These are phyloP conservation scores for Clupea harengus DNA, from an alignment of 2,113 vertebrate species.

Conservation along the genomic window DNA sequence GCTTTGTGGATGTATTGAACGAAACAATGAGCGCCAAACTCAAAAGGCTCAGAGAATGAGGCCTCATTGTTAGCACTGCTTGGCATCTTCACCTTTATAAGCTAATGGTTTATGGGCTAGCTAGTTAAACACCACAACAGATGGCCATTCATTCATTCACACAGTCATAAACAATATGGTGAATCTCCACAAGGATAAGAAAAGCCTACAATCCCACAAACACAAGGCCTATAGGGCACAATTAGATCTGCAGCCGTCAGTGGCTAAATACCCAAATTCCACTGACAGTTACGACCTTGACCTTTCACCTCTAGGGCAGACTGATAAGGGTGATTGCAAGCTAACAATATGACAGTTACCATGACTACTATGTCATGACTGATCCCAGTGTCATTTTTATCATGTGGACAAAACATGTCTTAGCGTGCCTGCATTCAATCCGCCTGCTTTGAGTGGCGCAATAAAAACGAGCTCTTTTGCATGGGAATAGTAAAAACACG, in stretches of 20 bases:
- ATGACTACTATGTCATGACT: conserved; percentile 12
- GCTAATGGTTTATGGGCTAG: background rate
- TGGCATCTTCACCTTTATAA: background rate
- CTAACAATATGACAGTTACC: background rate
- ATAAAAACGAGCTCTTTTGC: background rate
- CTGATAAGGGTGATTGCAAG: background rate
- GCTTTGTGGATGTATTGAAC: background rate
- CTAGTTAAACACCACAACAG: background rate
- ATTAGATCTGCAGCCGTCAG: background rate
- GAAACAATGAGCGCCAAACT: background rate
- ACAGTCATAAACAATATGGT: background rate
- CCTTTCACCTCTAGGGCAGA: background rate
- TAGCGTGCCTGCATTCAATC: background rate
- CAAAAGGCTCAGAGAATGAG: background rate
- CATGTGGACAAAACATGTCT: background rate
- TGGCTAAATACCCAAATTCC: background rate
- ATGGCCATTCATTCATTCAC: background rate
- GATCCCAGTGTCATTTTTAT: background rate
- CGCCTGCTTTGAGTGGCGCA: background rate
- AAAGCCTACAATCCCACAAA: background rate
- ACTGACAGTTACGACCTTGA: conserved; percentile 7
- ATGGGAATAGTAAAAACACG: background rate
- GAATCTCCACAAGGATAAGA: background rate
- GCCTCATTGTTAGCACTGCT: background rate
- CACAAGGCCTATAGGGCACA: background rate